A percentile compares a stretch with the other conserved stretches of the same genome.
Evolutionary conservation across 2,113 vertebrate genomes (phyloP).

Genomic region (Antennarius striatus): DNA sequence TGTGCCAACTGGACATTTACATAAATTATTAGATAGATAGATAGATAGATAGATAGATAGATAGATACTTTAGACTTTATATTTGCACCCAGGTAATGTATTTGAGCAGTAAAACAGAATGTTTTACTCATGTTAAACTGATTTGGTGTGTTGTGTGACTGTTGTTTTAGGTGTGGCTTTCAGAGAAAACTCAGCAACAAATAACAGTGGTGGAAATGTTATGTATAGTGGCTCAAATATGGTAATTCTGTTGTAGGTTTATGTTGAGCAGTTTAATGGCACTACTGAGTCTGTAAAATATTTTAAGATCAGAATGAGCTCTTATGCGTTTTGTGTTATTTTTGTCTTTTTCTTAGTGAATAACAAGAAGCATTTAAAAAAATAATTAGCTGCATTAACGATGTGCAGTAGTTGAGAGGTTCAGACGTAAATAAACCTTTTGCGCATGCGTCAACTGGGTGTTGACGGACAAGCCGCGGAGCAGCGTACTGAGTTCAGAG

Average conservation of each 20-base stretch:
- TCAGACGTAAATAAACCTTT: not conserved
- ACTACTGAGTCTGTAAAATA: too few relatives aligned
- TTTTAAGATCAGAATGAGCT: too few relatives aligned
- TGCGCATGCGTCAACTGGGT: constrained; percentile 61
- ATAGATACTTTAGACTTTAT: too few relatives aligned
- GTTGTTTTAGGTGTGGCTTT: not conserved
- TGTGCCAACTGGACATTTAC: too few relatives aligned
- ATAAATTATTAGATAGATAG: too few relatives aligned
- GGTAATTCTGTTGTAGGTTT: too few relatives aligned
- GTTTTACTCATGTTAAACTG: not conserved
- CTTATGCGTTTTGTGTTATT: too few relatives aligned
- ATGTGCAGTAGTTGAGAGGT: not conserved
- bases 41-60: too few relatives aligned
- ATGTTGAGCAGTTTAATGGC: too few relatives aligned
- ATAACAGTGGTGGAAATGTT: too few relatives aligned
- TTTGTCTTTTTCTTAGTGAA: not conserved
- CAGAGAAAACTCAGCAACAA: not conserved
- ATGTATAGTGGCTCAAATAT: too few relatives aligned
- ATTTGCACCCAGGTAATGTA: too few relatives aligned
- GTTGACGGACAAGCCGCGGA: constrained; percentile 56
- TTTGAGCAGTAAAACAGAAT: constrained; percentile 20
- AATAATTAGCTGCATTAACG: not conserved
- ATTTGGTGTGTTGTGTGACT: not conserved
- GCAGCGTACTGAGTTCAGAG: not conserved
- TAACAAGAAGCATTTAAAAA: not conserved